Conservation (phyloP, 2,888 invertebrate genomes). For the Onthophagus sagittarius region DNA sequence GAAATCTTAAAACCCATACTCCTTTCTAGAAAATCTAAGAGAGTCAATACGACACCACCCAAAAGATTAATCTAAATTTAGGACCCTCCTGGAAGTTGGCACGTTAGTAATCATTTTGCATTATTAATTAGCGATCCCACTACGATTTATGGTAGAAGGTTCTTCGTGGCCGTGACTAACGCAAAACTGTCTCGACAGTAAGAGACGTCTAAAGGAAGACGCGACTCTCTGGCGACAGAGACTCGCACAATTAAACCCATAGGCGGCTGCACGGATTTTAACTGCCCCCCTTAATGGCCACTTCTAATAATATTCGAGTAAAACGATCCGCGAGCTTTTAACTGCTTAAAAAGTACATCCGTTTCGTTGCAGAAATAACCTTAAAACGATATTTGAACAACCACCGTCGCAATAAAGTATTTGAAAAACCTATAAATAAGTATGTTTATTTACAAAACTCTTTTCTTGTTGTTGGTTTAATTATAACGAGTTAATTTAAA, state of each 20-base stretch:
- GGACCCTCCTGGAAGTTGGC: conserved; percentile 1
- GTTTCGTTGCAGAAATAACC: neutral
- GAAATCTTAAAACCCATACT: no score
- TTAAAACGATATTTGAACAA: neutral
- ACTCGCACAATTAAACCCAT: conserved; percentile 6
- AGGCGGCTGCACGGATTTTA: conserved; percentile 6
- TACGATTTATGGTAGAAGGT: conserved; percentile 1
- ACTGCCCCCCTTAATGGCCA: neutral
- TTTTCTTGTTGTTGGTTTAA: no score
- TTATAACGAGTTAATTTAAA: no score
- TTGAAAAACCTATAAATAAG: neutral
- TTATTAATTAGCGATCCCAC: conserved; percentile 9
- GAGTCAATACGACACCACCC: neutral
- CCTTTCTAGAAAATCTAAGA: no score
- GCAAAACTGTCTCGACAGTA: neutral
- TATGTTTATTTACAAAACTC: no score
- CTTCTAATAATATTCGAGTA: conserved; percentile 8
- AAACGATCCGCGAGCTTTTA: neutral
- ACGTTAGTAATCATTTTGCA: conserved; percentile 1
- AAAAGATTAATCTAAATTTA: conserved; percentile 7
- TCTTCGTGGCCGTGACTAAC: neutral
- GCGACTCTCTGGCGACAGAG: conserved; percentile 1
- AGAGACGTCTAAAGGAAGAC: conserved; percentile 5
- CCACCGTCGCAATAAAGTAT: neutral
- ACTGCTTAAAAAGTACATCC: neutral